Base-by-base conservation (phyloP, 2,113 vertebrate species). In the Meriones unguiculatus region DNA sequence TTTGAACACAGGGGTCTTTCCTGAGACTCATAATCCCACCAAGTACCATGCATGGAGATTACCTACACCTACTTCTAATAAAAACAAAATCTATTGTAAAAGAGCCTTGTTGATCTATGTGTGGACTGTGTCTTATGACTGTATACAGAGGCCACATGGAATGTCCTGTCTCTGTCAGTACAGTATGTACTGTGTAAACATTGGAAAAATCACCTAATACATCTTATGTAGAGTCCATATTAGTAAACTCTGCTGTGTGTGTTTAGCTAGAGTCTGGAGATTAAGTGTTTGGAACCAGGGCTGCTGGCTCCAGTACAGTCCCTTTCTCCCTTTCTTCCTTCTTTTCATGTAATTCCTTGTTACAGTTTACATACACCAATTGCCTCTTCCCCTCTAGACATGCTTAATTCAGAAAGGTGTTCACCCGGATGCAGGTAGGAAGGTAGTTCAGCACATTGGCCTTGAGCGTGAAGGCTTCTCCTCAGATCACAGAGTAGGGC, bases 361-460 rank as follows among this genome's bases (percentile, higher is more conserved):
- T 62, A 82, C 25, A 62, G 14, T 38, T 38, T 4, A 24, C 11
- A 59, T 20, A 81, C 54, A 25, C 20, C 38, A 8, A 15, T 84
- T 41, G 25, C 14, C n/a, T 41, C n/a, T 38, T 82, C 7, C 57
- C n/a, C 35, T 59, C 54, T 81, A 30, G 81, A 62, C n/a, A 64
- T 41, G 14, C n/a, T 64, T 64, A 64, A 38, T 41, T 84, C 24
- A 24, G n/a, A 84, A 84, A 84, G 81, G n/a, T 41, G n/a, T 28
- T 84, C 12, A 99, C 99, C 99, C 93, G 98, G 96, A 99, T 99
- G 98, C 99, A 99, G 38, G 98, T 98, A 92, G 98, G 73, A 93
- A 99, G 94, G 98, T 99, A 99, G 98, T 98, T 99, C 97, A 99
- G 98, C 75, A 99, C 97, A 0, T 99, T 99, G 76, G 99, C 99